Percentiles rank a stretch among this genome's conserved stretches.
Conservation (phyloP, 2,797 vertebrate genomes). For the Molossus alvarezi region DNA sequence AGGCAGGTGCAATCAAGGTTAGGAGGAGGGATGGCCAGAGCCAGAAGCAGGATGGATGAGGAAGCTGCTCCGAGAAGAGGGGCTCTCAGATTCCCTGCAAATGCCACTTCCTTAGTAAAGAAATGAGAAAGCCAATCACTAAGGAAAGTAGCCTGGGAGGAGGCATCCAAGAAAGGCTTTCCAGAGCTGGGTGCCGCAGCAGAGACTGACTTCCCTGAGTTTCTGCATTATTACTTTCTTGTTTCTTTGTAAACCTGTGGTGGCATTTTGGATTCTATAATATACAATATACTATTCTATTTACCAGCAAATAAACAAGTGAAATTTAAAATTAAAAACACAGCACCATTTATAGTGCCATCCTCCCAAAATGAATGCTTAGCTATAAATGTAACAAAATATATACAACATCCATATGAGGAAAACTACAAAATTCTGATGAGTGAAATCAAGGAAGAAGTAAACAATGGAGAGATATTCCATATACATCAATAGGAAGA, state of each 20-base stretch:
- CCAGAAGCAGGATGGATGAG: accelerated
- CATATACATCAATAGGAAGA: neutral
- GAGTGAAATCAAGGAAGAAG: neutral
- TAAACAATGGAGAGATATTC: neutral
- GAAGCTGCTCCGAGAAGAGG: conserved; percentile 1
- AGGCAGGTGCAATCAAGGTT: neutral
- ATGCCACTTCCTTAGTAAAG: neutral
- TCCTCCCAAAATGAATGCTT: neutral
- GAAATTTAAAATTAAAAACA: neutral
- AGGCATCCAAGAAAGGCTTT: neutral
- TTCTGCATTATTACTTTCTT: neutral
- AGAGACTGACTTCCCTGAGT: neutral
- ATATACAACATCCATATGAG: neutral
- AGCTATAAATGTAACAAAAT: neutral
- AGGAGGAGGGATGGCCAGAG: neutral
- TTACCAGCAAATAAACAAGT: neutral
- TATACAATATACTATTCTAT: neutral
- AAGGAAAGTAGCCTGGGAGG: neutral
- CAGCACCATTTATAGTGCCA: neutral
- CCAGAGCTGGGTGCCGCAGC: neutral
- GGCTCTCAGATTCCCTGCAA: neutral
- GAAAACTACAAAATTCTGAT: neutral
- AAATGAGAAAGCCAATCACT: neutral
- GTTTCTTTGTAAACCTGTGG: neutral
- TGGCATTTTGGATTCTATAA: neutral